Evolutionary conservation across 2,797 vertebrate species (phyloP), one percentile per base, ranked within the genome.

Genomic region (Pangasius macronema): DNA sequence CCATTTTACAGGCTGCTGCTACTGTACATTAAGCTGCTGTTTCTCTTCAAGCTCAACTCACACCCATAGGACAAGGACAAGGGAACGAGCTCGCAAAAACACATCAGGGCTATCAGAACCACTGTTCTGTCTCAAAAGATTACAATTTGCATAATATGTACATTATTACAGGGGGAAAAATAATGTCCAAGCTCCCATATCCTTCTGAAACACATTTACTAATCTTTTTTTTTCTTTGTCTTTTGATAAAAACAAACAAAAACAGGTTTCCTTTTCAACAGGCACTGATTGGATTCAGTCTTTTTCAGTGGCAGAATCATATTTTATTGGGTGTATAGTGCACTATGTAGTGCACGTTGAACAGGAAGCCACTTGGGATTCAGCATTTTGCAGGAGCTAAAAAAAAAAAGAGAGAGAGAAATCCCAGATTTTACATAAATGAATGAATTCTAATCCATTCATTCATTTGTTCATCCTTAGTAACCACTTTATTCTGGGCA

Each of bases 1-100:
- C 72, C 86, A 80, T 70, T 85, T 85, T 73, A 80, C 75, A 79
- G 49, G 42, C 51, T 70, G 39, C 75, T 87, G 82, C 51, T 84
- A 84, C 73, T 79, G 67, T 46, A 57, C 81, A 84, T 77, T 63
- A 65, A 87, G 39, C 55, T 36, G 14, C 81, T 82, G 67, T 33
- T 63, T 65, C 70, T 53, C 57, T 61, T 84, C 73, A 72, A 33
- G 73, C 36, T 84, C 63, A 51, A 10, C 30, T 61, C 59, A 77
- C 14, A n/a, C 61, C 30, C 30, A 57, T 63, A 80, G 61, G 70
- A 76, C 70, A 85, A 61, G 70, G 53, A 84, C 53, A 75, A 42
- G 33, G 6, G 18, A 67, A 67, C 77, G 27, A 57, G 59, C 53
- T 59, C 8, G 22, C 33, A 80, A 57, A 80, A 33, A 80, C 0